A percentile compares a stretch with the other conserved stretches of the same genome.
phyloP scores from a whole-genome alignment of 2,113 vertebrate genomes.

The Talpa occidentalis region DNA sequence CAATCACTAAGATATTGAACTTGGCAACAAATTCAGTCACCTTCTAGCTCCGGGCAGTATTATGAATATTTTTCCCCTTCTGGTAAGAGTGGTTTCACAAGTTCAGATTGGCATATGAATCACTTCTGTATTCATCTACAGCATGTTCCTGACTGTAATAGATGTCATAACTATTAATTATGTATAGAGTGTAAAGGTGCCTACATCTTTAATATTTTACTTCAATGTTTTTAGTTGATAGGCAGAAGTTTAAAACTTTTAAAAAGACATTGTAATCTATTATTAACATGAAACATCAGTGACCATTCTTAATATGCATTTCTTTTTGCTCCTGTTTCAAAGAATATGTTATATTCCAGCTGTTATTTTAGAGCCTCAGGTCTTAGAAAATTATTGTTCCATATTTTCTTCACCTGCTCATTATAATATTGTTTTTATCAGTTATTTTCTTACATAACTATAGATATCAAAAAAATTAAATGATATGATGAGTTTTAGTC shows the following conservation, averaged over 20 bases:
- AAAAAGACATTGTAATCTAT: constrained; percentile 75
- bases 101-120: neutral
- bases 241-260: constrained; percentile 54
- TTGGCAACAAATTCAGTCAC: neutral
- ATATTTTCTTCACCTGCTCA: constrained; percentile 34
- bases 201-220: constrained; percentile 48
- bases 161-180: constrained; percentile 57
- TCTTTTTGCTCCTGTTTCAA: constrained; percentile 73
- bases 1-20: neutral
- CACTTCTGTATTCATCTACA: neutral
- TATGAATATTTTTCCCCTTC: neutral
- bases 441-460: constrained; percentile 41
- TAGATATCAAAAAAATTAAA: neutral
- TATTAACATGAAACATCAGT: constrained; percentile 75
- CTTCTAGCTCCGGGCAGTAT: neutral
- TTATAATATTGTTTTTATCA: neutral
- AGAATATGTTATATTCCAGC: constrained; percentile 48
- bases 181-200: neutral
- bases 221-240: constrained; percentile 62
- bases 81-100: neutral
- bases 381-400: constrained; percentile 63
- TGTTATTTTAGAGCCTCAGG: constrained; percentile 62
- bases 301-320: constrained; percentile 49
- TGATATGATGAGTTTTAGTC: neutral
- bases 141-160: neutral